Base-by-base conservation (phyloP, 2,888 invertebrate species). In the Hypercompe scribonia region DNA sequence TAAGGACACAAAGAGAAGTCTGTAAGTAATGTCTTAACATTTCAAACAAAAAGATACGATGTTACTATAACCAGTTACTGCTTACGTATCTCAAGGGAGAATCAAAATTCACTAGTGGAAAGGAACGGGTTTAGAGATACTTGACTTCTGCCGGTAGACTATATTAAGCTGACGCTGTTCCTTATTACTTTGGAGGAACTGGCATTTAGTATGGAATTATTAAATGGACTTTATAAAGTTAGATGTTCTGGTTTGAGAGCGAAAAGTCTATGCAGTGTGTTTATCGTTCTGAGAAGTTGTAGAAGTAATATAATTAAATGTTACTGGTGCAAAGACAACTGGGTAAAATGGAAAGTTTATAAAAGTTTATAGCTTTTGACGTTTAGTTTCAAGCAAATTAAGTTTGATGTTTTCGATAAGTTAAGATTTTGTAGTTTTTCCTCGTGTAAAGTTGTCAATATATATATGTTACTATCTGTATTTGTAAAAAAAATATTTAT, bases 31-130 rank as follows among this genome's bases (percentile, higher is more conserved):
- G 69, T 70, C 58, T n/a, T 31, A 65, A 36, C 72, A 34, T 68
- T 74, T 76, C 70, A 50, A 50, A 72, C 71, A 64, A 71, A 63
- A 70, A 69, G 73, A 54, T 75, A 65, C 72, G 64, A 71, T 78
- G 72, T 76, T 73, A 63, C 75, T 75, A 24, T 28, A 74, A 36
- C n/a, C 68, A 73, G 68, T 66, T 64, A 72, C 70, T 77, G 66
- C 71, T 50, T 77, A 73, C 73, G 77, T 71, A 73, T 76, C 83
- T 76, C 74, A 54, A 7, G 74, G 74, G 83, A 70, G 76, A 81
- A 83, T 81, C 83, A 81, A 81, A 81, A 81, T 83, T 81, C 81
- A 78, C 81, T 76, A 81, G 76, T 78, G 70, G 76, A 74, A 74
- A 74, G 74, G 74, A 69, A 81, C 70, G 71, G 81, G 78, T 18